These are phyloP conservation scores for Caenorhabditis imperialis DNA, from an alignment of 2,888 invertebrate species.

Conservation along the genomic window DNA sequence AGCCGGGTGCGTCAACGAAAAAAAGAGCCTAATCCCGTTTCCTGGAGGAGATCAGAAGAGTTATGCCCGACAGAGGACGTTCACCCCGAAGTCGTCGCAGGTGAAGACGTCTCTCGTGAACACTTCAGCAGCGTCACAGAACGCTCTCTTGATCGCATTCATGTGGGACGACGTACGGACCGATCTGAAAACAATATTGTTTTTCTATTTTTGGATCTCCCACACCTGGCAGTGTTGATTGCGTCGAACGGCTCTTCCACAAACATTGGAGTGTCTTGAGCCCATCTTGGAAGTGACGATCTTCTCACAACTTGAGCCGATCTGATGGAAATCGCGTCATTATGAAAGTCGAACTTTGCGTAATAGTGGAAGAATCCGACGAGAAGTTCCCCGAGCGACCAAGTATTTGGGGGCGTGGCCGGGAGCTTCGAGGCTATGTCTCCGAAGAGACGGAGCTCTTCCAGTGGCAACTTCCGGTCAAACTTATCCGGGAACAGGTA, in stretches of 20 bases:
- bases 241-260: slow-evolving; percentile 76
- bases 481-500: slow-evolving; percentile 67
- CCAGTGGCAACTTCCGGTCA: slow-evolving; percentile 36
- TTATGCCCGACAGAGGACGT: no score
- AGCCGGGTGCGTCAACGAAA: no score
- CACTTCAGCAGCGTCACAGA: not conserved
- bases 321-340: slow-evolving; percentile 67
- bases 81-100: not conserved
- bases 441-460: slow-evolving; percentile 55
- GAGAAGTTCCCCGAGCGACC: slow-evolving; percentile 70
- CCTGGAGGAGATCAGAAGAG: no score
- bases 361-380: slow-evolving; percentile 77
- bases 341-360: slow-evolving; percentile 68
- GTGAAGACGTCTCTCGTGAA: not conserved
- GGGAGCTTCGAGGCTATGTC: slow-evolving; percentile 53
- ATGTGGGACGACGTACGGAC: slow-evolving; percentile 7
- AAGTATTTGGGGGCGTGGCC: slow-evolving; percentile 59
- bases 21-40: no score
- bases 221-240: slow-evolving; percentile 71
- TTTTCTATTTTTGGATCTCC: not conserved
- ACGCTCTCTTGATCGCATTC: slow-evolving; percentile 6
- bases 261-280: slow-evolving; percentile 62
- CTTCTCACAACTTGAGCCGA: slow-evolving; percentile 45
- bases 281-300: slow-evolving; percentile 30
- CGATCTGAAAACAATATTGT: slow-evolving; percentile 7